phyloP scores from a whole-genome alignment of 2,797 vertebrate species.

The Limnodromus scolopaceus region DNA sequence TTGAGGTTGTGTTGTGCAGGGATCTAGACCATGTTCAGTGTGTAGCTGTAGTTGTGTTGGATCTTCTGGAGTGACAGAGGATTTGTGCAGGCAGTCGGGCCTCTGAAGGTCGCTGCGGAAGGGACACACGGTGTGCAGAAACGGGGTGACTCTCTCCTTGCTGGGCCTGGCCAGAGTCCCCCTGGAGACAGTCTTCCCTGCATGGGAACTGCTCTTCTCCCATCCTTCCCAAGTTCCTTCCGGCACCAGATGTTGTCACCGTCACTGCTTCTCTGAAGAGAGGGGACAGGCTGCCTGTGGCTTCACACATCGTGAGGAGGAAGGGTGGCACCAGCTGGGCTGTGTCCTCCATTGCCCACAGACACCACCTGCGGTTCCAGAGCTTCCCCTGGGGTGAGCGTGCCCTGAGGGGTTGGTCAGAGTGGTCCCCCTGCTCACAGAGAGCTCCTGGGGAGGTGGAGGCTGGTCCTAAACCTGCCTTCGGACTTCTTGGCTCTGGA shows the following conservation, averaged over 20 bases:
- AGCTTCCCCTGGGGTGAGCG: background rate
- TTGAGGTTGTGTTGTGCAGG: background rate
- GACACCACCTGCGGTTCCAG: background rate
- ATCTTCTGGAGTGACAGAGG: background rate
- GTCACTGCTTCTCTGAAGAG: background rate
- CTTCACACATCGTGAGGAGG: fast-evolving
- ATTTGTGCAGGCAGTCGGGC: background rate
- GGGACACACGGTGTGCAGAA: fast-evolving
- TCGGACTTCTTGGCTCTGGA: background rate
- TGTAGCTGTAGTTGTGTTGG: fast-evolving
- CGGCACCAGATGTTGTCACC: background rate
- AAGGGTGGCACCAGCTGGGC: fast-evolving
- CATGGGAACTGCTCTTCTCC: background rate
- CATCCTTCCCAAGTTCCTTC: background rate
- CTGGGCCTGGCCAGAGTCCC: background rate
- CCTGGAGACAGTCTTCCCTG: fast-evolving
- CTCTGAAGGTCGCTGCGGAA: background rate
- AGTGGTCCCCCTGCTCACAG: fast-evolving
- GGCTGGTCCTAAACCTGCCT: background rate
- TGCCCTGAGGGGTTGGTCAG: background rate
- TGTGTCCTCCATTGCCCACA: background rate
- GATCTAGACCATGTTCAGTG: fast-evolving
- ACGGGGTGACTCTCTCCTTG: background rate
- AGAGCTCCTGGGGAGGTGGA: background rate
- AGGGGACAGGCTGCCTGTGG: background rate